Conservation (phyloP, 2,113 vertebrate species). For the Suricata suricatta region DNA sequence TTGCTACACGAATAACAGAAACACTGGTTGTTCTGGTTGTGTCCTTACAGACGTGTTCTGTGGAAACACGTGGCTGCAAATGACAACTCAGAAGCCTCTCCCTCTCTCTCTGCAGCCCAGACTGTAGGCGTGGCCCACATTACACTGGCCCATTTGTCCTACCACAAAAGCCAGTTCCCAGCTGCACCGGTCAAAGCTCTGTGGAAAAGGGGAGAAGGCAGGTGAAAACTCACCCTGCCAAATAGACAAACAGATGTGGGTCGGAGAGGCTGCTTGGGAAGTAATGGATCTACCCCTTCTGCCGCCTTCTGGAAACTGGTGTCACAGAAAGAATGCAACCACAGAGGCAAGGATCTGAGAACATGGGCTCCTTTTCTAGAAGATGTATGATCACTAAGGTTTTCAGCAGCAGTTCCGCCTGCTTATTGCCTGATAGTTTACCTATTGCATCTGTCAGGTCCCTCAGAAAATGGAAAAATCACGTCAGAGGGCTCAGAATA, state of each 20-base stretch:
- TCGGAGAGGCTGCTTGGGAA: conserved; percentile 37
- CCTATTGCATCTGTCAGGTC: conserved; percentile 76
- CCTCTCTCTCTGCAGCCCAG: conserved; percentile 40
- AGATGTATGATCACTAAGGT: conserved; percentile 67
- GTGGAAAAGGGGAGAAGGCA: background rate
- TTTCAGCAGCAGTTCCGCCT: conserved; percentile 62
- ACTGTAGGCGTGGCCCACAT: background rate
- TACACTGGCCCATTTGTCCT: background rate
- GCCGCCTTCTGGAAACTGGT: conserved; percentile 59
- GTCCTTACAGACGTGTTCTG: background rate
- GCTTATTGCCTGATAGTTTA: conserved; percentile 72
- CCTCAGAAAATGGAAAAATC: conserved; percentile 63
- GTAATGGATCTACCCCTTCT: conserved; percentile 71
- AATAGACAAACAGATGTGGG: conserved; percentile 31
- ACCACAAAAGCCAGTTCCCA: background rate
- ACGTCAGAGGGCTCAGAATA: conserved; percentile 50
- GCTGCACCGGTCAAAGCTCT: conserved; percentile 34
- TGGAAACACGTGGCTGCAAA: conserved; percentile 34
- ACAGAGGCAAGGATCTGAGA: conserved; percentile 30
- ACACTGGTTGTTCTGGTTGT: background rate
- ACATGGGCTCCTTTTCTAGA: conserved; percentile 52
- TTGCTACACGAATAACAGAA: background rate
- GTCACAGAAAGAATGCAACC: conserved; percentile 41
- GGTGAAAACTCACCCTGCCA: conserved; percentile 13
- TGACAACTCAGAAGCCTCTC: background rate